phyloP scores from a whole-genome alignment of 1,140 invertebrate species.

The Rhopalosiphum padi region DNA sequence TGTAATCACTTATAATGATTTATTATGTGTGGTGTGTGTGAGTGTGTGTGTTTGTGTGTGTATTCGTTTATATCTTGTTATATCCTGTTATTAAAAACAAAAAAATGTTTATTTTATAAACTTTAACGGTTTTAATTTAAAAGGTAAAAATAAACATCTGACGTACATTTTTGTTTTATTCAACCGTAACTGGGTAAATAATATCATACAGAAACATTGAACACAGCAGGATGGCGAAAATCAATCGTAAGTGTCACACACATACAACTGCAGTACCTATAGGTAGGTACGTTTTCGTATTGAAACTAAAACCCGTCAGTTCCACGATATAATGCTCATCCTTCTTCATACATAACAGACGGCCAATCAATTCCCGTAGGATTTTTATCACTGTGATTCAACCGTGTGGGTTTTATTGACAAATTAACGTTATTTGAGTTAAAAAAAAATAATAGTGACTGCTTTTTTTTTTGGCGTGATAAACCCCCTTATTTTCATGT shows the following conservation, averaged over 20 bases:
- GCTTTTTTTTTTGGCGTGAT: not conserved
- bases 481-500: not conserved
- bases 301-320: constrained; percentile 24
- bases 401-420: not conserved
- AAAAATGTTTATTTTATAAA: not conserved
- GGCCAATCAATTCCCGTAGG: not conserved
- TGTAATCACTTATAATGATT: not conserved
- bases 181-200: not conserved
- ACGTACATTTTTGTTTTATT: not conserved
- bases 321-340: not conserved
- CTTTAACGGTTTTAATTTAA: not conserved
- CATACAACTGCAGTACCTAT: not conserved
- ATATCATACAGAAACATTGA: not conserved
- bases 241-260: constrained; percentile 38
- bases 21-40: too few species aligned
- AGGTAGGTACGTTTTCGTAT: not conserved
- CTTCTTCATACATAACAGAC: not conserved
- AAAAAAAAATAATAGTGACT: not conserved
- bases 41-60: too few species aligned
- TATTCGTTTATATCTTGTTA: not conserved
- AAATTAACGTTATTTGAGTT: not conserved
- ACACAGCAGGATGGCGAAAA: not conserved
- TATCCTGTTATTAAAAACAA: not conserved
- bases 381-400: not conserved
- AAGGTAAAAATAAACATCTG: not conserved